Evolutionary conservation across 1,140 invertebrate genomes (phyloP).

Genomic region (Aphis gossypii): DNA sequence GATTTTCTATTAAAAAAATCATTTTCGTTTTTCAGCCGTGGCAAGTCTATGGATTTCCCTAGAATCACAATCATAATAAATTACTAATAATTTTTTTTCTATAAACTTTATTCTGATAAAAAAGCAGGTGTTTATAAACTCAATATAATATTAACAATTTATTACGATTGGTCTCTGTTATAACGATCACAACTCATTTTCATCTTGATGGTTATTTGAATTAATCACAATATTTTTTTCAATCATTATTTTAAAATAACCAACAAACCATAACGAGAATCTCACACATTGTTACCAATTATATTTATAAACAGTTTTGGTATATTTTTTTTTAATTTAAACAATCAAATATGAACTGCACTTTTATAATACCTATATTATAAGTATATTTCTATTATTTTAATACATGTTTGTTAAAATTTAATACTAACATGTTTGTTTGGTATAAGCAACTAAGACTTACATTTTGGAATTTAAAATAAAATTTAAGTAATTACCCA

Average conservation of each 20-base stretch:
- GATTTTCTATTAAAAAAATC: constrained; percentile 30
- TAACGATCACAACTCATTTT: background rate
- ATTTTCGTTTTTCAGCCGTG: constrained; percentile 3
- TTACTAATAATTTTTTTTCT: background rate
- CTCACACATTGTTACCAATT: background rate
- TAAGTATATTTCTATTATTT: too few species aligned
- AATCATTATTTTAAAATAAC: background rate
- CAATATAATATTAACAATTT: background rate
- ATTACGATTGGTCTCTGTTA: background rate
- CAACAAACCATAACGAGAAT: background rate
- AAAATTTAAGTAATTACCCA: too few species aligned
- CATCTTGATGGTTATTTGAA: background rate
- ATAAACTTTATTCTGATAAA: background rate
- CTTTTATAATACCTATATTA: too few species aligned
- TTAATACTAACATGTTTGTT: too few species aligned
- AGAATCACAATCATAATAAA: background rate
- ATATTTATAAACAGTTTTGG: background rate
- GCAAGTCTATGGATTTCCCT: background rate
- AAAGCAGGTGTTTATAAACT: background rate
- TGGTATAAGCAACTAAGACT: too few species aligned
- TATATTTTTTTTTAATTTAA: too few species aligned
- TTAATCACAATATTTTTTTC: background rate
- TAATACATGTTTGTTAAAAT: too few species aligned
- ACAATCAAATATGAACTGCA: too few species aligned
- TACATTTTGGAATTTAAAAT: too few species aligned